Conservation (phyloP, 1,140 invertebrate species). For the Meteorus sp. region DNA sequence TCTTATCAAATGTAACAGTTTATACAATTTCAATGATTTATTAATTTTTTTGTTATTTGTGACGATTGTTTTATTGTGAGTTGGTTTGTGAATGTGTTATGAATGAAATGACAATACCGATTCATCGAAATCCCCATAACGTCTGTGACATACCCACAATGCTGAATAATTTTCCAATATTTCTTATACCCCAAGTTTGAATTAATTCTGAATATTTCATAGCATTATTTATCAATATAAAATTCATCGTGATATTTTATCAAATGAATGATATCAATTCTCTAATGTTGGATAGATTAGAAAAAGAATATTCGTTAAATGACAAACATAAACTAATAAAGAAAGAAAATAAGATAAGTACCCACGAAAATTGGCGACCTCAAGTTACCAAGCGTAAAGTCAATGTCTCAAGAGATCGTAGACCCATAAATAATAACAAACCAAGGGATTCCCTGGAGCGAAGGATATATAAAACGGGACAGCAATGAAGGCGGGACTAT, state of each 20-base stretch:
- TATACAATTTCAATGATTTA: too few species aligned
- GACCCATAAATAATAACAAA: slow-evolving; percentile 7
- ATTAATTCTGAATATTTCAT: slow-evolving; percentile 9
- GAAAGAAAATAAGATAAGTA: too few species aligned
- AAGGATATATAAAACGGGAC: neutral
- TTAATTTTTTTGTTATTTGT: too few species aligned
- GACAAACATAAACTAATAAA: too few species aligned
- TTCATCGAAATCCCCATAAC: neutral
- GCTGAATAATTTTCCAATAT: slow-evolving; percentile 51
- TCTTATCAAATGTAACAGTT: too few species aligned
- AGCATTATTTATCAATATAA: neutral
- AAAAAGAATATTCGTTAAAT: too few species aligned
- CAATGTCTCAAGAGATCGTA: neutral
- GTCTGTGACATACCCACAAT: slow-evolving; percentile 34
- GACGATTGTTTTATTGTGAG: slow-evolving; percentile 37
- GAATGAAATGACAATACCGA: neutral
- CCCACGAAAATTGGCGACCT: too few species aligned
- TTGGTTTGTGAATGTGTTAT: slow-evolving; percentile 33
- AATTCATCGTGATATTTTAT: too few species aligned
- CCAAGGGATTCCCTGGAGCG: slow-evolving; percentile 2
- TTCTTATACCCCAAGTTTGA: slow-evolving; percentile 37
- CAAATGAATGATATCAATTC: too few species aligned
- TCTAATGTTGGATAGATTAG: too few species aligned
- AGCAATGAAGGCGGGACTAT: neutral
- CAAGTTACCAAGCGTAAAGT: neutral